A percentile compares a stretch with the other conserved stretches of the same genome.
These are phyloP conservation scores for Cataglyphis cursor DNA, from an alignment of 2,888 invertebrate species.

Conservation along the genomic window DNA sequence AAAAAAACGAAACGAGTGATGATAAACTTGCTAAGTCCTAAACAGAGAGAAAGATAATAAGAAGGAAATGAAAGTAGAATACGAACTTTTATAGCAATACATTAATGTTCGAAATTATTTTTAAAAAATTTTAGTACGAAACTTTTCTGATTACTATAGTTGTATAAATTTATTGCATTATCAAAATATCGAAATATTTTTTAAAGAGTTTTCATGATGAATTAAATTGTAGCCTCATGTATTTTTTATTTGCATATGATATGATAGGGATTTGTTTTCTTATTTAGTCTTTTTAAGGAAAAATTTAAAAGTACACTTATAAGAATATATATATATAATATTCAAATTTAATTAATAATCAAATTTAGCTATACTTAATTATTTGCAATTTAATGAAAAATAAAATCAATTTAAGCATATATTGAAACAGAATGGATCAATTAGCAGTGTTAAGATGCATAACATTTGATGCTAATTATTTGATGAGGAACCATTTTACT, in stretches of 20 bases:
- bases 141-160: not conserved
- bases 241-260: not conserved
- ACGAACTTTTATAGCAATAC: not conserved
- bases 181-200: not conserved
- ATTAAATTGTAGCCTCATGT: not conserved
- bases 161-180: not conserved
- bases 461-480: not conserved
- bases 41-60: not conserved
- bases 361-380: not conserved
- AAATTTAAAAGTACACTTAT: not conserved
- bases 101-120: slow-evolving; percentile 17
- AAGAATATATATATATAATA: not conserved
- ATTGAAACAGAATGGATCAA: not conserved
- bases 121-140: not conserved
- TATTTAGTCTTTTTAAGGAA: not conserved
- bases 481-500: not conserved
- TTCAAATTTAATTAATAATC: not conserved
- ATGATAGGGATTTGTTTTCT: not conserved
- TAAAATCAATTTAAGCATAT: not conserved
- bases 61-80: slow-evolving; percentile 15
- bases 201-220: not conserved
- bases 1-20: not conserved
- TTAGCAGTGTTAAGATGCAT: not conserved
- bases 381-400: not conserved
- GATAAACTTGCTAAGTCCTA: not conserved